Evolutionary conservation across 2,797 vertebrate species (phyloP), one percentile per base, ranked within the genome.

Genomic region (Lagocephalus sceleratus): DNA sequence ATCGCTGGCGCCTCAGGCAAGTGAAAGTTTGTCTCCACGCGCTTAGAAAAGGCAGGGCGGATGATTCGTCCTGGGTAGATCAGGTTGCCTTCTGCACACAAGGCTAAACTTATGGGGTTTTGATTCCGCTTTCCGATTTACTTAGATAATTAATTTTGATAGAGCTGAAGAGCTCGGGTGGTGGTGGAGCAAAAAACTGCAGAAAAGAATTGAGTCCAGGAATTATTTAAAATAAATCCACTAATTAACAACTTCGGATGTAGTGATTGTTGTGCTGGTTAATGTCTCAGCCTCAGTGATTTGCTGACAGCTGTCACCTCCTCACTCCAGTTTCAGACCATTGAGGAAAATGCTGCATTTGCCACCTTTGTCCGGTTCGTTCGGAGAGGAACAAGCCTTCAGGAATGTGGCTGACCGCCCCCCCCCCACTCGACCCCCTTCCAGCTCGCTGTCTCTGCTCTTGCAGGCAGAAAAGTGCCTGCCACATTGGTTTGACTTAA

Each of bases 401-500:
- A 60, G 65, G 63, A 75, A 76, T 47, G 66, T 48, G 53, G 43
- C 51, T 60, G 6, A 55, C 32, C 53, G 57, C 54, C 49, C 20
- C 40, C 48, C 44, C 39, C 68, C 40, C 62, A 23, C 17, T 20
- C 20, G 29, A 25, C 23, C 23, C 29, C 23, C 23, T 11, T 14
- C 11, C 23, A 25, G 32, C 39, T 41, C 19, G 6, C 47, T 39
- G 23, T 23, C 38, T 46, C 53, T 45, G 5, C 53, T 61, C 60
- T 29, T 61, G 40, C 26, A 57, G 55, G 38, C 54, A 61, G 55
- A 69, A 54, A 73, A 63, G 45, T 64, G 52, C 73, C 60, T 51
- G 54, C 48, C 50, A 68, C 46, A 39, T 47, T 69, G 51, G 65
- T 73, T 65, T 66, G 67, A 78, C 73, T 67, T 64, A 73, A 68